Conservation (phyloP, 2,888 invertebrate species). For the Leptura quadrifasciata region DNA sequence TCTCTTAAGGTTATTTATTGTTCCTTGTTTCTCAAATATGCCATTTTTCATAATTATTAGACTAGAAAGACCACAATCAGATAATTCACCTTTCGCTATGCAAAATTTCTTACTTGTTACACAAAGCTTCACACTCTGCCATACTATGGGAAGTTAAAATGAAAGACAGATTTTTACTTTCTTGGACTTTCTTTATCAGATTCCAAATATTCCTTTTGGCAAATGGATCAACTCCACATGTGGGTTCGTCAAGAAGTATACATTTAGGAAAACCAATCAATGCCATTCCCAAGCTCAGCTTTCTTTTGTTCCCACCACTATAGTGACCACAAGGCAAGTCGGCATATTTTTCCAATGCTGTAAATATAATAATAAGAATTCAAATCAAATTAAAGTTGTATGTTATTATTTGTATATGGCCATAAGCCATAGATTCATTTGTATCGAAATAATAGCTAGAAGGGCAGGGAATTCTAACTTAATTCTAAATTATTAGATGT, state of each 20-base stretch:
- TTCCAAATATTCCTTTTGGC: slow-evolving; percentile 74
- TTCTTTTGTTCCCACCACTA: slow-evolving; percentile 86
- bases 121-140: slow-evolving; percentile 90
- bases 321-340: slow-evolving; percentile 68
- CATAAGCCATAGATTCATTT: too few relatives aligned
- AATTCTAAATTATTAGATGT: too few relatives aligned
- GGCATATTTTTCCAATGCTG: slow-evolving; percentile 66
- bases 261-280: slow-evolving; percentile 83
- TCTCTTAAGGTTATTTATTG: slow-evolving; percentile 85
- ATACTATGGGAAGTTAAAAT: slow-evolving; percentile 90
- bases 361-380: too few relatives aligned
- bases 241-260: slow-evolving; percentile 86
- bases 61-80: slow-evolving; percentile 67
- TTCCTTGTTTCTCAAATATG: slow-evolving; percentile 83
- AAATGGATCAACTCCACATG: slow-evolving; percentile 82
- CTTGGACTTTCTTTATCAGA: slow-evolving; percentile 63
- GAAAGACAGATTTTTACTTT: slow-evolving; percentile 76
- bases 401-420: too few relatives aligned
- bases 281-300: slow-evolving; percentile 85
- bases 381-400: too few relatives aligned
- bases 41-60: slow-evolving; percentile 90
- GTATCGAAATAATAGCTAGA: too few relatives aligned
- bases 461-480: too few relatives aligned
- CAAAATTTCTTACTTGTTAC: slow-evolving; percentile 71
- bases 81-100: neutral